A percentile compares a stretch with the other conserved stretches of the same genome.
Evolutionary conservation across 2,113 vertebrate genomes (phyloP).

Genomic region (Hymenochirus boettgeri): DNA sequence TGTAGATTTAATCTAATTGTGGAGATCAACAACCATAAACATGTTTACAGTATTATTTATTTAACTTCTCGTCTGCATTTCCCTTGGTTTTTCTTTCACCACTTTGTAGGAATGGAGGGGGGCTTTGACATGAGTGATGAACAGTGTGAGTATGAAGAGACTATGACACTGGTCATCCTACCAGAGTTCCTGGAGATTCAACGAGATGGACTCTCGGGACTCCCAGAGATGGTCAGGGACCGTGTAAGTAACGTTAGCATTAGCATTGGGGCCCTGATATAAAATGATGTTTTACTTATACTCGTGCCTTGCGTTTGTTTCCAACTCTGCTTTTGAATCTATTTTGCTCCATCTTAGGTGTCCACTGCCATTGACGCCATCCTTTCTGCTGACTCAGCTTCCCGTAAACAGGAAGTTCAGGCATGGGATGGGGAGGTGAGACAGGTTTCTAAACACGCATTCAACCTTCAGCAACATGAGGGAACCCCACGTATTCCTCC

Average conservation of each 20-base stretch:
- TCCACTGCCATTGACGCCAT: constrained; percentile 84
- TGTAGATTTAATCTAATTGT: too few species aligned
- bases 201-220: constrained; percentile 75
- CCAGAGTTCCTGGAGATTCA: constrained; percentile 90
- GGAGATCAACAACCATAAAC: too few species aligned
- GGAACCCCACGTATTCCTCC: constrained; percentile 90
- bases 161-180: constrained; percentile 90
- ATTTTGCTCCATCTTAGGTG: constrained; percentile 62
- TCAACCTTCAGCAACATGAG: constrained; percentile 86
- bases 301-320: too few species aligned
- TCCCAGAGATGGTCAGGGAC: constrained; percentile 89
- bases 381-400: constrained; percentile 88
- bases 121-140: constrained; percentile 88
- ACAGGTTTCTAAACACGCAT: constrained; percentile 86
- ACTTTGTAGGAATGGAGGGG: constrained; percentile 83
- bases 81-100: too few species aligned
- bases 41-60: too few species aligned
- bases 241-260: constrained; percentile 65
- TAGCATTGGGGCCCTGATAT: not conserved
- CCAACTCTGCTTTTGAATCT: constrained; percentile 4
- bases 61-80: too few species aligned
- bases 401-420: constrained; percentile 88
- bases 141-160: constrained; percentile 88
- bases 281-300: too few species aligned
- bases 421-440: constrained; percentile 97